Evolutionary conservation across 2,797 vertebrate species (phyloP).

Genomic region (Microchirus variegatus): DNA sequence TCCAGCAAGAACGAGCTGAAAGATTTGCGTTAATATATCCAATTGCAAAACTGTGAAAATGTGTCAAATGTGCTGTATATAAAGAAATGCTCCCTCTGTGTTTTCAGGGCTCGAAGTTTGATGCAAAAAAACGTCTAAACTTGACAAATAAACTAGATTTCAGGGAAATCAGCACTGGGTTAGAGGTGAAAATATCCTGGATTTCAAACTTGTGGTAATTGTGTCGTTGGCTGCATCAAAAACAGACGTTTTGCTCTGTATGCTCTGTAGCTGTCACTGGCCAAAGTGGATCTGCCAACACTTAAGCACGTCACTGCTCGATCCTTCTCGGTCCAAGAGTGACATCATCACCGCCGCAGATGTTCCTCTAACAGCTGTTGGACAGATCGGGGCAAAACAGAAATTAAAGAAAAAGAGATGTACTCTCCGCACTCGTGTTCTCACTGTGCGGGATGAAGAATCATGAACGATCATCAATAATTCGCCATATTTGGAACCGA

Average conservation of each 20-base stretch:
- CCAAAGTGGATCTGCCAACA: constrained; percentile 23
- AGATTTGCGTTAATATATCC: too few species aligned
- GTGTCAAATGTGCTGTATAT: too few species aligned
- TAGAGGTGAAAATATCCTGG: background rate
- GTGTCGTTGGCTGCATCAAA: background rate
- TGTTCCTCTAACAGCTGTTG: constrained; percentile 61
- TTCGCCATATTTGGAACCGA: background rate
- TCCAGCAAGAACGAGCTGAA: too few species aligned
- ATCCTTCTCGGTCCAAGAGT: constrained; percentile 18
- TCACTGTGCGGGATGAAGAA: constrained; percentile 16
- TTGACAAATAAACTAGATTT: background rate
- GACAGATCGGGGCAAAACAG: constrained; percentile 20
- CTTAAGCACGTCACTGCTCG: constrained; percentile 30
- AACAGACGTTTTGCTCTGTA: too few species aligned
- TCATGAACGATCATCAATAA: background rate
- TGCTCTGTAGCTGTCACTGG: too few species aligned
- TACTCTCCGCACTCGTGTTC: constrained; percentile 13
- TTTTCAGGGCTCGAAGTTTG: too few species aligned
- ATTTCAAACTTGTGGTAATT: too few species aligned
- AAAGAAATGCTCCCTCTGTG: too few species aligned
- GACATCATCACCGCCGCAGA: constrained; percentile 71
- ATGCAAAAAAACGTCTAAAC: background rate
- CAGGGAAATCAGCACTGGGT: background rate
- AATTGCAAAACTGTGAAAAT: too few species aligned
- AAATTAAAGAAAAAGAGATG: constrained; percentile 17